Evolutionary conservation across 2,797 vertebrate species (phyloP), one percentile per base, ranked within the genome.

Genomic region (Ctenosaura bakeri): DNA sequence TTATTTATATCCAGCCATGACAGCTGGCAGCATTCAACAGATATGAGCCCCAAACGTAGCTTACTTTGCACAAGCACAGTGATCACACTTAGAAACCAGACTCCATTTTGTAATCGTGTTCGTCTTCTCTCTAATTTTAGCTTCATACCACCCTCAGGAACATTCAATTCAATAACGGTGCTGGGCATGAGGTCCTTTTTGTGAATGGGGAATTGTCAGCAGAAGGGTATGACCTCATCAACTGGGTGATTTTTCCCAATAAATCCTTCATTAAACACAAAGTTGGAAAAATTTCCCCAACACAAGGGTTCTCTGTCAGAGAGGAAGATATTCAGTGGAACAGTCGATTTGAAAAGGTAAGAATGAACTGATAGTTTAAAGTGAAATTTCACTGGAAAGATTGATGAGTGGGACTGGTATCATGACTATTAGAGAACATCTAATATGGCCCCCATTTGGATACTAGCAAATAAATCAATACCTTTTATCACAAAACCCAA

Each of bases 201-300:
- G 35, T 22, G 4, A 56, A 59, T 59, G 52, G 80, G 16, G 26
- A 88, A 83, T 88, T 62, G 24, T 83, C 26, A 13, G 1, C 24
- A 42, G 42, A 29, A 26, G 66, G 66, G 0, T 89, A 84, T 35
- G 88, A 89, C 29, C 26, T 89, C 20, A 26, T 89, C 88, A 89
- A 89, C 46, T 89, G 81, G 88, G 32, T 84, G 2, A 66, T 73
- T 38, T 89, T 84, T n/a, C 56, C 88, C 22, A 89, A 89, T 38
- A 42, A 77, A 52, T 84, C 88, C 1, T 77, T 52, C 22, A 24
- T n/a, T 66, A 76, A 84, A 54, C 18, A 16, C 24, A 42, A 35
- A 35, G 81, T 89, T n/a, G 82, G 88, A 18, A 64, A 89, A 14
- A 52, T 89, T 64, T 66, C 42, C 29, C 13, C 71, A 84, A 66